Evolutionary conservation across 2,797 vertebrate genomes (phyloP).

Genomic region (Ibycter americanus): DNA sequence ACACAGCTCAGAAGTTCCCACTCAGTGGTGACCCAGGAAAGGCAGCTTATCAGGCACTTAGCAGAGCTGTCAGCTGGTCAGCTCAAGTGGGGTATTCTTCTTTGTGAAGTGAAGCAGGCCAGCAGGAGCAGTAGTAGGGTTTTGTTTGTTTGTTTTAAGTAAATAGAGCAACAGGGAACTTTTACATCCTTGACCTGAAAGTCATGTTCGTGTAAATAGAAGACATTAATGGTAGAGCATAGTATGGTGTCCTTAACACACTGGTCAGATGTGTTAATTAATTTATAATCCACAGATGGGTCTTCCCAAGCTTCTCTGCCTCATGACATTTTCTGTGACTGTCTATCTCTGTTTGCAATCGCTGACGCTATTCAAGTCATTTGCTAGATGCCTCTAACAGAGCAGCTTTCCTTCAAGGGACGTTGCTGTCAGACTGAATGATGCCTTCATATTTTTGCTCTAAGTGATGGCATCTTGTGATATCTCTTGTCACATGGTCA

Average conservation of each 20-base stretch:
- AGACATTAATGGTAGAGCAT: not conserved
- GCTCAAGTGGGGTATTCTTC: not conserved
- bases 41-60: slow-evolving; percentile 24
- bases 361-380: not conserved
- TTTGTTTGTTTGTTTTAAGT: slow-evolving; percentile 43
- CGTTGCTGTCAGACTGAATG: not conserved
- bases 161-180: slow-evolving; percentile 31
- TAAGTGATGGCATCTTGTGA: not conserved
- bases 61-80: slow-evolving; percentile 55
- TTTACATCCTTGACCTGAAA: slow-evolving; percentile 21
- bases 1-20: slow-evolving; percentile 44
- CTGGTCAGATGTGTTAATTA: not conserved
- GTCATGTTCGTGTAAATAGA: not conserved
- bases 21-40: slow-evolving; percentile 20
- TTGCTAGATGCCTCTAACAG: not conserved
- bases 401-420: not conserved
- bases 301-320: not conserved
- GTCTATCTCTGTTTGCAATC: not conserved
- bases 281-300: not conserved
- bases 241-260: not conserved
- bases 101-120: not conserved
- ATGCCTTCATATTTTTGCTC: not conserved
- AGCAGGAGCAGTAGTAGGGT: not conserved
- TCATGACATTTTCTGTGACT: not conserved
- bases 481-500: not conserved